Evolutionary conservation across 2,888 invertebrate genomes (phyloP).

Genomic region (Chalcosyrphus nemorum): DNA sequence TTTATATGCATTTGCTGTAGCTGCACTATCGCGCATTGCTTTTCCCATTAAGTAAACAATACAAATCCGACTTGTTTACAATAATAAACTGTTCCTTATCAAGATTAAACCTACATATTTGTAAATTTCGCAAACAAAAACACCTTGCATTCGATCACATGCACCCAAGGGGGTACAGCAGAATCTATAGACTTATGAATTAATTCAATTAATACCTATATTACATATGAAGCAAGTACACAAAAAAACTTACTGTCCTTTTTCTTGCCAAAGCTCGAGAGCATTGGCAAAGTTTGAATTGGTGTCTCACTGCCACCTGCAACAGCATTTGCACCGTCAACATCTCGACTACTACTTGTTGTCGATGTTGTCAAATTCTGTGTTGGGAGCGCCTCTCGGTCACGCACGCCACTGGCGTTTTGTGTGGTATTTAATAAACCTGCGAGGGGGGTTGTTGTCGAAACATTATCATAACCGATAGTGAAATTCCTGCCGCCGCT

Average conservation of each 20-base stretch:
- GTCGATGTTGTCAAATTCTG: neutral
- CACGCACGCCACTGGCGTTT: constrained; percentile 34
- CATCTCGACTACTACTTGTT: constrained; percentile 6
- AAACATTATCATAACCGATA: constrained; percentile 59
- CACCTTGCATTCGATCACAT: constrained; percentile 33
- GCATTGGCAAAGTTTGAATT: constrained; percentile 64
- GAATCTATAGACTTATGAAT: constrained; percentile 6
- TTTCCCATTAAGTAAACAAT: constrained; percentile 42
- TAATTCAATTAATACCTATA: constrained; percentile 32
- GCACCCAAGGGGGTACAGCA: too few relatives aligned
- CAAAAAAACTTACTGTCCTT: constrained; percentile 73
- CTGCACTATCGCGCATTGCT: constrained; percentile 26
- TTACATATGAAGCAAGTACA: neutral
- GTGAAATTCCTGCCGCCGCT: constrained; percentile 50
- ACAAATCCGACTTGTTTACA: constrained; percentile 56
- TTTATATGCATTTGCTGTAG: neutral
- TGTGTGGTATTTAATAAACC: constrained; percentile 30
- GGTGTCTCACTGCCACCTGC: constrained; percentile 57
- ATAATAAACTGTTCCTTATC: constrained; percentile 56
- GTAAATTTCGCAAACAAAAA: constrained; percentile 41
- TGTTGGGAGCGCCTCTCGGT: too few relatives aligned
- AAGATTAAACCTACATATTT: constrained; percentile 36
- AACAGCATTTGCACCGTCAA: constrained; percentile 40
- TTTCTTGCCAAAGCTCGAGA: constrained; percentile 69
- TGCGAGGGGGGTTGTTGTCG: constrained; percentile 60